Base-by-base conservation (phyloP, 1,140 invertebrate genomes). In the Lepidostoma basale region DNA sequence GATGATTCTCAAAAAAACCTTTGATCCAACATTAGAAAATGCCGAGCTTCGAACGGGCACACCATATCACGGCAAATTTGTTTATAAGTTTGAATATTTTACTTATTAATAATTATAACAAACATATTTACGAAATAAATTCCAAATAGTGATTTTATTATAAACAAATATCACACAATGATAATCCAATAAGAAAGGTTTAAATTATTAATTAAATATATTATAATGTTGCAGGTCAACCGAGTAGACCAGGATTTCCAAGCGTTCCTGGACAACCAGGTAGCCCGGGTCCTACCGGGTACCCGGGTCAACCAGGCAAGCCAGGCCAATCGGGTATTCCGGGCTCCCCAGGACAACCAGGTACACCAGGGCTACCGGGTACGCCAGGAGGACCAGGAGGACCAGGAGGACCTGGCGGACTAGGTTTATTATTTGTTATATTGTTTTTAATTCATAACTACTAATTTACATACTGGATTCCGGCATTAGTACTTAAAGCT, bases 221-320 rank as follows among this genome's bases (percentile, higher is more conserved):
- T n/a, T n/a, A n/a, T n/a, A n/a, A n/a, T n/a, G n/a, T n/a, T 1
- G 36, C 56, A 47, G 58, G 56, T 12, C 14, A 33, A 54, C 56
- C 44, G 9, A 42, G 56, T 25, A 8, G 16, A 0, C 63, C 59
- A 33, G 42, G 30, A 26, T 4, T 8, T 12, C 49, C 44, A 33
- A 52, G 64, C 22, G 10, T 9, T n/a, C 39, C 65, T 49, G 47
- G 42, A 56, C 45, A 40, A 47, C 67, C 73, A 8, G 70, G 58
- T 25, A 26, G 68, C 3, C 62, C 42, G 25, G 47, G 47, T 22
- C n/a, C n/a, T n/a, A n/a, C n/a, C n/a, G n/a, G n/a, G n/a, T 10
- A 44, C 63, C 23, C 64, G 49, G 22, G 59, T 59, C 16, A 16
- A 16, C n/a, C 23, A 56, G 45, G 14, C 22, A 30, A 8, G 23